phyloP scores from a whole-genome alignment of 2,888 invertebrate species.

The Rhorus exstirpatorius region DNA sequence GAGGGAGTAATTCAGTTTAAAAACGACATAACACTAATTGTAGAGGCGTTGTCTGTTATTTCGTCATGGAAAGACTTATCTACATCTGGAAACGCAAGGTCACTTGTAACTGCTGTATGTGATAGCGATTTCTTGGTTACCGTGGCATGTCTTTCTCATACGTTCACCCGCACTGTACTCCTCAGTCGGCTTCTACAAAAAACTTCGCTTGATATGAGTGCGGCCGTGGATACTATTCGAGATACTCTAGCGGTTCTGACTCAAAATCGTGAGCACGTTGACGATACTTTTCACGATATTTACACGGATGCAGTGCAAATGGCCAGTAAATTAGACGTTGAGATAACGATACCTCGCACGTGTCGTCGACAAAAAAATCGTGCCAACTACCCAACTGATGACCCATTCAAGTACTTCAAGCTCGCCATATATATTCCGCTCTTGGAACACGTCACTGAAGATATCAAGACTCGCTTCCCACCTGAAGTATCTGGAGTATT shows the following conservation, averaged over 20 bases:
- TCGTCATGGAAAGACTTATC: slow-evolving; percentile 5
- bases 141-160: slow-evolving; percentile 40
- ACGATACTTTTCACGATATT: slow-evolving; percentile 39
- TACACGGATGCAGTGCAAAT: slow-evolving; percentile 27
- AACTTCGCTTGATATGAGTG: slow-evolving; percentile 54
- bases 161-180: slow-evolving; percentile 39
- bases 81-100: slow-evolving; percentile 19
- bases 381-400: slow-evolving; percentile 30
- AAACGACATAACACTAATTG: slow-evolving; percentile 28
- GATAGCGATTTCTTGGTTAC: slow-evolving; percentile 38
- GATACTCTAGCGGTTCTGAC: slow-evolving; percentile 43
- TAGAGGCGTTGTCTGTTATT: slow-evolving; percentile 23
- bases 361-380: slow-evolving; percentile 43
- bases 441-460: slow-evolving; percentile 33
- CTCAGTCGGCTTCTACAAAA: slow-evolving; percentile 58
- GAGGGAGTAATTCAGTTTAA: slow-evolving; percentile 6
- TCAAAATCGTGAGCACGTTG: slow-evolving; percentile 25
- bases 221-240: slow-evolving; percentile 39
- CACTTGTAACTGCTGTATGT: slow-evolving; percentile 12
- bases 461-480: slow-evolving; percentile 25
- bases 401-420: slow-evolving; percentile 48
- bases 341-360: slow-evolving; percentile 39
- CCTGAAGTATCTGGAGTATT: slow-evolving; percentile 1
- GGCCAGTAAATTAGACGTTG: slow-evolving; percentile 32
- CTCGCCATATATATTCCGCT: slow-evolving; percentile 31